phyloP scores from a whole-genome alignment of 2,888 invertebrate species.

The Trisateles emortualis region DNA sequence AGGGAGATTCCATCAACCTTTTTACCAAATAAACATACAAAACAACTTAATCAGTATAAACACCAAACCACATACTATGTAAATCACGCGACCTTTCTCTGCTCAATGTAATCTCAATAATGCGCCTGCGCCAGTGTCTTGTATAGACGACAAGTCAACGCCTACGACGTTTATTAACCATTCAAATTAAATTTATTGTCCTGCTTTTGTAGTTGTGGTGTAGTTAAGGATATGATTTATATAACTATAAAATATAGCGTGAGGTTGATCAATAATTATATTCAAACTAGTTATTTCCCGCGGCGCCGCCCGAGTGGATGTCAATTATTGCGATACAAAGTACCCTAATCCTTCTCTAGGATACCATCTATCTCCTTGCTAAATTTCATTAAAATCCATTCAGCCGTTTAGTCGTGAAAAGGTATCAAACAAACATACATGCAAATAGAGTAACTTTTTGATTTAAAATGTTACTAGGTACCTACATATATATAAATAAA shows the following conservation, averaged over 20 bases:
- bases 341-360: too few relatives aligned
- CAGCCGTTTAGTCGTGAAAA: too few relatives aligned
- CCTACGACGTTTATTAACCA: not conserved
- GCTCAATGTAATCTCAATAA: slow-evolving; percentile 14
- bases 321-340: too few relatives aligned
- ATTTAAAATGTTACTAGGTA: too few relatives aligned
- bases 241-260: not conserved
- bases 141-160: slow-evolving; percentile 11
- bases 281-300: too few relatives aligned
- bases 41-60: slow-evolving; percentile 1
- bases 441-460: too few relatives aligned
- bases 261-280: too few relatives aligned
- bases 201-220: not conserved
- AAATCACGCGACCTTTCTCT: slow-evolving; percentile 10
- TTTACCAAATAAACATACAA: not conserved
- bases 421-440: too few relatives aligned
- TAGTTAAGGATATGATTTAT: not conserved
- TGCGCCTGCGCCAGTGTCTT: not conserved
- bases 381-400: too few relatives aligned
- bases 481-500: too few relatives aligned
- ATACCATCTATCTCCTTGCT: too few relatives aligned
- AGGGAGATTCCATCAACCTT: not conserved
- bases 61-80: not conserved
- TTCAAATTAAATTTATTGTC: slow-evolving; percentile 16
- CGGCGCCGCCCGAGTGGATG: too few relatives aligned